Evolutionary conservation across 2,113 vertebrate species (phyloP).

Genomic region (Muntiacus muntjak): DNA sequence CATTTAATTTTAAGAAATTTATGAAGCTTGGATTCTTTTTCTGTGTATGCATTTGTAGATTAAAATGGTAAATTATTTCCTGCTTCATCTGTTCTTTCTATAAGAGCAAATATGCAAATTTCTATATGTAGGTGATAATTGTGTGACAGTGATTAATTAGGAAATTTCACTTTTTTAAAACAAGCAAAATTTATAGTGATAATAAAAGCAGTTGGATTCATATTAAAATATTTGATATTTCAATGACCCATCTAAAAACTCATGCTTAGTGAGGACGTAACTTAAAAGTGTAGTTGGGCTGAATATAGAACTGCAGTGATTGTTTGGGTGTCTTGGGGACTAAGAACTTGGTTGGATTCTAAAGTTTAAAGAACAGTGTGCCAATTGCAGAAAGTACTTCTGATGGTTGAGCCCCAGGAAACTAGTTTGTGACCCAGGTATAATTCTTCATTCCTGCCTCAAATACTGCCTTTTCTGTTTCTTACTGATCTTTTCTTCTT

Average conservation of each 20-base stretch:
- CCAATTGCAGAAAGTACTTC: neutral
- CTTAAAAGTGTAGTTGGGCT: neutral
- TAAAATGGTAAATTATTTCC: neutral
- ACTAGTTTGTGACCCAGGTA: neutral
- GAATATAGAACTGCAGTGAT: neutral
- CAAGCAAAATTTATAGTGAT: neutral
- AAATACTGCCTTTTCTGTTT: neutral
- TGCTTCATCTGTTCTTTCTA: neutral
- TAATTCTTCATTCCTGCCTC: neutral
- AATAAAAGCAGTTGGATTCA: neutral
- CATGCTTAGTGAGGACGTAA: neutral
- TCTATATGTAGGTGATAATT: neutral
- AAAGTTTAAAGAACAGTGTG: neutral
- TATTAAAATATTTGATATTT: slow-evolving; percentile 13
- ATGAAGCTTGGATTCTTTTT: neutral
- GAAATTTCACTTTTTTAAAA: neutral
- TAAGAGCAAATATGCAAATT: neutral
- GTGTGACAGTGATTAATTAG: neutral
- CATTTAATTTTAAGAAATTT: neutral
- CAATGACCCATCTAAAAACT: neutral
- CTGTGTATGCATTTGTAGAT: neutral
- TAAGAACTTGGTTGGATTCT: neutral
- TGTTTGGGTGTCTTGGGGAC: neutral
- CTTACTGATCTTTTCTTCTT: neutral
- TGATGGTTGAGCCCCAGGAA: neutral